Evolutionary conservation across 1,140 invertebrate genomes (phyloP), one percentile per base, ranked within the genome.

Genomic region (Hyposmocoma kahamanoa): DNA sequence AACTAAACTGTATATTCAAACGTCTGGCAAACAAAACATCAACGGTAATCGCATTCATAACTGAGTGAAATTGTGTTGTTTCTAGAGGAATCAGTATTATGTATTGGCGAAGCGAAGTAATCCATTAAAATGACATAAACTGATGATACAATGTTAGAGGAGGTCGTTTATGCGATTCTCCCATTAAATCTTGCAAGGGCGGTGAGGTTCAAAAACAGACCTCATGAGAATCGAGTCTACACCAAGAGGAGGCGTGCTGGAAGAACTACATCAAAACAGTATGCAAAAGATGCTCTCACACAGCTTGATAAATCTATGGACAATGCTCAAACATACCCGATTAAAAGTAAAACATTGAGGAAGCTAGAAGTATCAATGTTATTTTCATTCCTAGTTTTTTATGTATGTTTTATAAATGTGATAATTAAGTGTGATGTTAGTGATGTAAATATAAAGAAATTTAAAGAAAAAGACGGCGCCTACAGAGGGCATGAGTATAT

Each of bases 391-490:
- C 58, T 78, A 18, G 39, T 77, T 55, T 67, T 78, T 38, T 75
- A 76, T 64, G 24, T 77, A 46, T 79, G 67, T 72, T 50, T 78
- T 66, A 52, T 74, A 56, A 84, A 83, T 80, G 76, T 85, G 67
- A 82, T 85, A 80, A 74, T 69, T 68, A 65, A 47, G 74, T 85
- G 78, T 77, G 81, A 81, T 78, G 72, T 67, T 78, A 82, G 70
- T 71, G 59, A 71, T 67, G 54, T 74, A 57, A 65, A 72, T 71
- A 58, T 63, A 49, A 67, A 67, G 54, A 55, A 45, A 22, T 48
- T 52, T 34, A 63, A 68, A 46, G 56, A 66, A 13, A 59, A 42
- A 28, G 24, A 42, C 21, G 42, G 34, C 15, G 10, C 42, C 11
- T 26, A 49, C 38, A 21, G 24, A 4, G 20, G 24, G 15, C 42